phyloP scores from a whole-genome alignment of 2,888 invertebrate genomes.

The Tuta absoluta region DNA sequence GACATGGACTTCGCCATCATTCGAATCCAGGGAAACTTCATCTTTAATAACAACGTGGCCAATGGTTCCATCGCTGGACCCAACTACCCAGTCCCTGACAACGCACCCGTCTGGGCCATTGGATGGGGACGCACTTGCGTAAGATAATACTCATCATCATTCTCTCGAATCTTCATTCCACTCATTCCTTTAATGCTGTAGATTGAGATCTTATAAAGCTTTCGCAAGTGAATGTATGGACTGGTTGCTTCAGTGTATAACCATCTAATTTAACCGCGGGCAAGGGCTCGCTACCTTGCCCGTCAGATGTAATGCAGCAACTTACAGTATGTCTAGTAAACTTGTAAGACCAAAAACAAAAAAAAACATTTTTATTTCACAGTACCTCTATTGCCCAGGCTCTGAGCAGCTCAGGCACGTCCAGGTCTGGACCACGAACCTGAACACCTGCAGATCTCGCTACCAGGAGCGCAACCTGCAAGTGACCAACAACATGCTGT shows the following conservation, averaged over 20 bases:
- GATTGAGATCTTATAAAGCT: too few relatives aligned
- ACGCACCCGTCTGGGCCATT: constrained; percentile 55
- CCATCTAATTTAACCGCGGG: too few relatives aligned
- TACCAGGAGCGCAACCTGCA: constrained; percentile 41
- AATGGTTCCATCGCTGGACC: constrained; percentile 47
- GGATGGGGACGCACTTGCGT: constrained; percentile 65
- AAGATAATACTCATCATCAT: constrained; percentile 30
- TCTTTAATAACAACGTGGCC: constrained; percentile 38
- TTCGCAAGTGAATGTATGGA: too few relatives aligned
- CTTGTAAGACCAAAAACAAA: background rate
- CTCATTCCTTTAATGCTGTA: too few relatives aligned
- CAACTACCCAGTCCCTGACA: constrained; percentile 48
- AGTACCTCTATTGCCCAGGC: constrained; percentile 4
- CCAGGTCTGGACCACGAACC: constrained; percentile 49
- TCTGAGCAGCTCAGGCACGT: constrained; percentile 50
- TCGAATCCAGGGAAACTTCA: constrained; percentile 44
- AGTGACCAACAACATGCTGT: constrained; percentile 51
- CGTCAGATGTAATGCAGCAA: too few relatives aligned
- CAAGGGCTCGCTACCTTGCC: too few relatives aligned
- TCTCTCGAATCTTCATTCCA: too few relatives aligned
- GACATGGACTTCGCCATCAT: constrained; percentile 60
- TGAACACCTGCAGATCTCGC: constrained; percentile 40
- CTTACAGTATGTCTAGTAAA: too few relatives aligned
- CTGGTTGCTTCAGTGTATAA: too few relatives aligned
- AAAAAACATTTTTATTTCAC: background rate